Evolutionary conservation across 2,113 vertebrate species (phyloP).

Genomic region (Erpornis zantholeuca): DNA sequence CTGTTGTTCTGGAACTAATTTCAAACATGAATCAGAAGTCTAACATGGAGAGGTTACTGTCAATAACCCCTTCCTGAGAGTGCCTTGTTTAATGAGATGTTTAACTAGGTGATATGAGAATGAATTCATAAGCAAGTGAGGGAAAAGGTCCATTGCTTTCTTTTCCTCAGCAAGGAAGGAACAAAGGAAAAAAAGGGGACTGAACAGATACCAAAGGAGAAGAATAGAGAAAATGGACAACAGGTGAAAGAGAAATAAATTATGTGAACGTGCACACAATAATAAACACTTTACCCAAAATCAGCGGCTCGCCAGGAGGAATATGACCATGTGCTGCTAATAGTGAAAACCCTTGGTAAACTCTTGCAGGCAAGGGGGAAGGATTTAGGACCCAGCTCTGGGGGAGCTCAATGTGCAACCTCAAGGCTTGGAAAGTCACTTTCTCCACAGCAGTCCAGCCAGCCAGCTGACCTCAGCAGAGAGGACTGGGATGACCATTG

Average conservation of each 20-base stretch:
- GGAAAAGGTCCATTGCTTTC: not conserved
- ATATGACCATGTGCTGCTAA: not conserved
- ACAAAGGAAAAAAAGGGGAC: not conserved
- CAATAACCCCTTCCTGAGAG: not conserved
- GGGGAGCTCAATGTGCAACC: not conserved
- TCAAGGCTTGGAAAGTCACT: not conserved
- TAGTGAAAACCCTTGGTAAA: not conserved
- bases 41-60: constrained; percentile 12
- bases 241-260: not conserved
- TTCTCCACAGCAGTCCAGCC: not conserved
- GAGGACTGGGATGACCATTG: not conserved
- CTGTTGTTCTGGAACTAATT: constrained; percentile 38
- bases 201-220: not conserved
- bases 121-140: not conserved
- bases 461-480: not conserved
- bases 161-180: not conserved
- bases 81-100: constrained; percentile 9
- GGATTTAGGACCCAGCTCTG: not conserved
- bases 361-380: not conserved
- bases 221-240: not conserved
- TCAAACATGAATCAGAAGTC: not conserved
- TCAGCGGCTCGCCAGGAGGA: fast-evolving
- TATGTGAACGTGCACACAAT: not conserved
- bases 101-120: not conserved
- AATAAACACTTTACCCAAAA: not conserved